Percentiles rank a stretch among this genome's conserved stretches.
phyloP scores from a whole-genome alignment of 2,888 invertebrate genomes.

The Lasioglossum malachurum region DNA sequence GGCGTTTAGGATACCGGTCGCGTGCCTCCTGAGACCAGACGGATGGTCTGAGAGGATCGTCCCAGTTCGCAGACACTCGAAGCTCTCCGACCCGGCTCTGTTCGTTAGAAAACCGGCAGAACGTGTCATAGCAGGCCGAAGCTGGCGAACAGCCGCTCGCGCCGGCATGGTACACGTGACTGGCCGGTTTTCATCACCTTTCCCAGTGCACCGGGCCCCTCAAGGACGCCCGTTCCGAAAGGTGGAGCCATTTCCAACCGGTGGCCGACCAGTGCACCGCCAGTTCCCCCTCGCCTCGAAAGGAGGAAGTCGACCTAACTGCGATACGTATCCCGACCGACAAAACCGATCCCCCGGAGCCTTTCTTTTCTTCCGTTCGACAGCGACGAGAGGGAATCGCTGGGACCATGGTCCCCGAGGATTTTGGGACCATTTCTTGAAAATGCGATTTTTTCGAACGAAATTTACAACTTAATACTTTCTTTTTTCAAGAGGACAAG shows the following conservation, averaged over 20 bases:
- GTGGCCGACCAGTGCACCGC: slow-evolving; percentile 38
- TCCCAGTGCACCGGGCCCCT: slow-evolving; percentile 70
- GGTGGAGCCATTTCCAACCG: slow-evolving; percentile 71
- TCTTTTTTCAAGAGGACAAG: too few species aligned
- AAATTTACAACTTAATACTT: too few species aligned
- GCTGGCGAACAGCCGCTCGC: slow-evolving; percentile 59
- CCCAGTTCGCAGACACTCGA: slow-evolving; percentile 15
- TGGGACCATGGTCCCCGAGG: neutral
- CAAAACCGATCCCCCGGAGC: slow-evolving; percentile 38
- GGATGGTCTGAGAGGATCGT: neutral
- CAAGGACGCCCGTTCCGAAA: slow-evolving; percentile 76
- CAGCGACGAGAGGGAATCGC: neutral
- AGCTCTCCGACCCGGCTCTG: neutral
- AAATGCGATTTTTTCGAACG: neutral
- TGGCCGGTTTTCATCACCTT: slow-evolving; percentile 77
- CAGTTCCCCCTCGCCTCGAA: slow-evolving; percentile 52
- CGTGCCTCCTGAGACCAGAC: neutral
- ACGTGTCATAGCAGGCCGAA: slow-evolving; percentile 36
- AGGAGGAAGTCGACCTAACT: slow-evolving; percentile 73
- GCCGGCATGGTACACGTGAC: slow-evolving; percentile 76
- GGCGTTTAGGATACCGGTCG: neutral
- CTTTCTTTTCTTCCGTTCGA: slow-evolving; percentile 18
- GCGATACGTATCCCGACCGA: slow-evolving; percentile 43
- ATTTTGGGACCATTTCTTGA: neutral
- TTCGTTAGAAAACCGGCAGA: slow-evolving; percentile 27